Evolutionary conservation across 2,113 vertebrate species (phyloP).

Genomic region (Girardinichthys multiradiatus): DNA sequence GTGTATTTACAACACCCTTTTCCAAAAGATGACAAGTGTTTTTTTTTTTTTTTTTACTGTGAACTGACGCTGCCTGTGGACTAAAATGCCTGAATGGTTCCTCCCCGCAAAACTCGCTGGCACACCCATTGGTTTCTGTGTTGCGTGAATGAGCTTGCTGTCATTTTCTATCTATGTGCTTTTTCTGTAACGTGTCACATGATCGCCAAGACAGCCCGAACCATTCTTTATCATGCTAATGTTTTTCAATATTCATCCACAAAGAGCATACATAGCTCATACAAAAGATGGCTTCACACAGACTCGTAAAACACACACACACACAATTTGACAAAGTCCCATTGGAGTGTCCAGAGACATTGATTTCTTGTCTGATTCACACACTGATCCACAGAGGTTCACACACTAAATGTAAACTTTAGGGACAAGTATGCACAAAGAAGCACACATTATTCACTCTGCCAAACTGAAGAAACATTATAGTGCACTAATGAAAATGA

Average conservation of each 20-base stretch:
- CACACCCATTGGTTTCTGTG: slow-evolving; percentile 55
- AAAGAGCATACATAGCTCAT: slow-evolving; percentile 84
- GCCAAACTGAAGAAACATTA: slow-evolving; percentile 23
- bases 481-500: slow-evolving; percentile 30
- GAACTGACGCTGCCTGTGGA: slow-evolving; percentile 51
- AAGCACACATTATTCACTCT: slow-evolving; percentile 1
- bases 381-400: slow-evolving; percentile 54
- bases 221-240: slow-evolving; percentile 90
- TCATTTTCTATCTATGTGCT: slow-evolving; percentile 76
- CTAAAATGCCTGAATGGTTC: slow-evolving; percentile 48
- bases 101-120: slow-evolving; percentile 63
- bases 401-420: slow-evolving; percentile 6
- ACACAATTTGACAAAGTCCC: slow-evolving; percentile 49
- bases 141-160: slow-evolving; percentile 69
- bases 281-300: slow-evolving; percentile 84
- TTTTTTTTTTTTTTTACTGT: slow-evolving; percentile 23
- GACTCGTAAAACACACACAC: slow-evolving; percentile 45
- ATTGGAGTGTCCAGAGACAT: slow-evolving; percentile 60
- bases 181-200: slow-evolving; percentile 76
- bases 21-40: slow-evolving; percentile 54
- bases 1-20: slow-evolving; percentile 51
- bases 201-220: slow-evolving; percentile 77
- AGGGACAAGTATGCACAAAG: slow-evolving; percentile 4
- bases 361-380: slow-evolving; percentile 61
- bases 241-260: slow-evolving; percentile 77